Evolutionary conservation across 2,797 vertebrate genomes (phyloP).

Genomic region (Alouatta caraya): DNA sequence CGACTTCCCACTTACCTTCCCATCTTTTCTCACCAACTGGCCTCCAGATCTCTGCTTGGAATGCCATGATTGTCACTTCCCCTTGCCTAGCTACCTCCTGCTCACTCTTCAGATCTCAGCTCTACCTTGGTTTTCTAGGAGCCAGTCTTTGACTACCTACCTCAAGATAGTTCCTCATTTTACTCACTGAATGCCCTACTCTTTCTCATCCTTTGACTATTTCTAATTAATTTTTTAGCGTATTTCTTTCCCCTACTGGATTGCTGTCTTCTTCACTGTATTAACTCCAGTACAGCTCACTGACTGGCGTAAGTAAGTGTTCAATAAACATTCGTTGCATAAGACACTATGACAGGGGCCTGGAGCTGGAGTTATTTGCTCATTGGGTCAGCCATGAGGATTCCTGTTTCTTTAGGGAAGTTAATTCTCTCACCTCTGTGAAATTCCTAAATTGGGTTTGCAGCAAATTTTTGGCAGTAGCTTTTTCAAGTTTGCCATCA

Average conservation of each 20-base stretch:
- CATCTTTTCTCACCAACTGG: fast-evolving
- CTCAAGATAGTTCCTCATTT: neutral
- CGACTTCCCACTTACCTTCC: neutral
- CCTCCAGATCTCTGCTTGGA: neutral
- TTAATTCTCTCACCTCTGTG: constrained; percentile 82
- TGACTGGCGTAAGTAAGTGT: neutral
- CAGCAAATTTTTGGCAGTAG: constrained; percentile 82
- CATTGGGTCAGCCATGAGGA: too few species aligned
- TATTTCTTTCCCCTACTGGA: neutral
- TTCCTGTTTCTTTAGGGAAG: neutral
- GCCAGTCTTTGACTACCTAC: neutral
- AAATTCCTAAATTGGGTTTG: constrained; percentile 84
- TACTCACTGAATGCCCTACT: neutral
- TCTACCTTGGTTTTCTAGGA: neutral
- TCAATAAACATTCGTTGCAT: neutral
- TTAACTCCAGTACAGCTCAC: neutral
- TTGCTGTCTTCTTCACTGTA: neutral
- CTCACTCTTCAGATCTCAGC: neutral
- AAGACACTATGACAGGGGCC: neutral
- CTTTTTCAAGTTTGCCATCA: constrained; percentile 83
- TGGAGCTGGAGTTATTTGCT: neutral
- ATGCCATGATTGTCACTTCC: neutral
- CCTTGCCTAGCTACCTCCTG: neutral
- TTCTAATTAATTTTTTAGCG: neutral
- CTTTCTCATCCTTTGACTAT: neutral